phyloP scores from a whole-genome alignment of 2,113 vertebrate genomes.

The Scomber colias region DNA sequence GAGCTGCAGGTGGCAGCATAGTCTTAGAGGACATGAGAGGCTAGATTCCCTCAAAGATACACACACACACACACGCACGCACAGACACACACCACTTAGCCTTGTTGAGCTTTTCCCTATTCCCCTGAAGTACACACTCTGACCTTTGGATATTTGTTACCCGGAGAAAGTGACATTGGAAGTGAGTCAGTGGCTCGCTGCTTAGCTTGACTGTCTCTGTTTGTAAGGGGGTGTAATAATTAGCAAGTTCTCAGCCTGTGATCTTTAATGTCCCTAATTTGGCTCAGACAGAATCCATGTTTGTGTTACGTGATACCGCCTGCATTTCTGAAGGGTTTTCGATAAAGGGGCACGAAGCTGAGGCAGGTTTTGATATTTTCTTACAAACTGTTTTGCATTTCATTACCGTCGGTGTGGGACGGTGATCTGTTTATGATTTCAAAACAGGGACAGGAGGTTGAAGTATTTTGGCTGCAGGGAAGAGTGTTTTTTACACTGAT shows the following conservation, averaged over 20 bases:
- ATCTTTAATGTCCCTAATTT: conserved; percentile 78
- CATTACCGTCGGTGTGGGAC: conserved; percentile 73
- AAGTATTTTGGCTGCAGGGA: conserved; percentile 83
- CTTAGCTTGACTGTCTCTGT: conserved; percentile 77
- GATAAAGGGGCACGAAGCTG: conserved; percentile 51
- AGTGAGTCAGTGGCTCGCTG: conserved; percentile 77
- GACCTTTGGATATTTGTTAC: conserved; percentile 89
- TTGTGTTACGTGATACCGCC: conserved; percentile 79
- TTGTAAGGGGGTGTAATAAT: conserved; percentile 84
- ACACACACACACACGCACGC: conserved; percentile 56
- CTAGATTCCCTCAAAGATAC: conserved; percentile 69
- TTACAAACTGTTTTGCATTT: conserved; percentile 79
- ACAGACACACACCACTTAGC: conserved; percentile 72
- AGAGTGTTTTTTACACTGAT: conserved; percentile 83
- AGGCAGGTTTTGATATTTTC: conserved; percentile 74
- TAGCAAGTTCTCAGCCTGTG: conserved; percentile 80
- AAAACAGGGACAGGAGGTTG: conserved; percentile 80
- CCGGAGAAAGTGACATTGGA: conserved; percentile 83
- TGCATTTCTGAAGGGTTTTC: conserved; percentile 75
- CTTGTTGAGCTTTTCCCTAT: conserved; percentile 70
- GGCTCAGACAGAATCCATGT: conserved; percentile 78
- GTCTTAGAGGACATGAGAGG: conserved; percentile 78
- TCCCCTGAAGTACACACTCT: conserved; percentile 79
- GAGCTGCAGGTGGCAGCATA: conserved; percentile 84
- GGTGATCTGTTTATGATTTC: conserved; percentile 79